Evolutionary conservation across 1,140 invertebrate species (phyloP), one percentile per base, ranked within the genome.

Genomic region (Neodiprion pinetum): DNA sequence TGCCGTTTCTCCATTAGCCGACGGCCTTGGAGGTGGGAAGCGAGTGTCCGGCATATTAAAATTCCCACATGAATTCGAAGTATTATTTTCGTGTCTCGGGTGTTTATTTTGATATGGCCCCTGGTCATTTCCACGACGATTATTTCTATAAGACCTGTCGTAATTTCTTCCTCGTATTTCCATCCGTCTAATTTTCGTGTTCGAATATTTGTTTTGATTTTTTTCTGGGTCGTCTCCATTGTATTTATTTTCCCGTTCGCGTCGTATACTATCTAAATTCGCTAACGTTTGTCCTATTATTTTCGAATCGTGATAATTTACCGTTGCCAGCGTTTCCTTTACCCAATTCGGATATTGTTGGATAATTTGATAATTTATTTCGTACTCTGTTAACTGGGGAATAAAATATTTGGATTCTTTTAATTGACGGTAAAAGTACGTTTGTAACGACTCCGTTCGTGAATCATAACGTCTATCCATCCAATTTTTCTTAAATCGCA

Each of bases 331-430:
- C 3, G 67, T n/a, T 77, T 76, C 67, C 17, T 67, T 61, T 11
- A 80, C 50, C 9, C 72, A 49, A 10, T 40, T 40, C 9, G 79
- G 77, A 48, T 74, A 66, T 73, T 80, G 79, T 72, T 78, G 72
- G 17, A 78, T 49, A 14, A 80, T 78, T 2, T 21, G 53, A 70
- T 68, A 77, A 71, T 80, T 78, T 48, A 73, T 80, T 73, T 80
- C 77, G 69, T 78, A 80, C 2, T 67, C 50, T 1, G 21, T 61
- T 17, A 80, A 47, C 73, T 67, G 14, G 23, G 79, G 80, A 21
- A 65, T 67, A 70, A 80, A 74, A 71, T 61, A 77, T 65, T 28
- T 17, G 21, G 78, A 75, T 61, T 76, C 72, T 65, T 77, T 74
- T 14, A 71, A 53, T 75, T 80, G 76, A 11, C 53, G 8, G 61